Evolutionary conservation across 2,113 vertebrate genomes (phyloP).

Genomic region (Sorex fumeus): DNA sequence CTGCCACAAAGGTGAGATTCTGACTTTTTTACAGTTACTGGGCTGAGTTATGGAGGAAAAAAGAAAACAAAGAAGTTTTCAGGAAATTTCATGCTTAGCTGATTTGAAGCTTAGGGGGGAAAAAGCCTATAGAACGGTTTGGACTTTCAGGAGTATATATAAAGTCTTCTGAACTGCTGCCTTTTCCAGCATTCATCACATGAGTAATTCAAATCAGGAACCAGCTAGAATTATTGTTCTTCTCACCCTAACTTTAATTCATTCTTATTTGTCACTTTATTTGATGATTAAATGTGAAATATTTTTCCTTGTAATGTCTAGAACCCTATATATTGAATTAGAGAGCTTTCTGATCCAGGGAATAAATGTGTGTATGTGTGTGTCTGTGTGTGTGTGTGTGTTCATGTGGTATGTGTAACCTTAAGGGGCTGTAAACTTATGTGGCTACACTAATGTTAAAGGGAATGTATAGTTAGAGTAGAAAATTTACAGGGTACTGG

Average conservation of each 20-base stretch:
- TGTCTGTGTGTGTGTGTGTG: background rate
- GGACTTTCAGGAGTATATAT: background rate
- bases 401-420: background rate
- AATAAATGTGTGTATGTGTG: background rate
- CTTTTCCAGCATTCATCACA: background rate
- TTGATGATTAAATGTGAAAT: constrained; percentile 26
- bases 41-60: background rate
- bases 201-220: background rate
- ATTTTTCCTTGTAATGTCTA: background rate
- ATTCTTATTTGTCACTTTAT: constrained; percentile 16
- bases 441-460: background rate
- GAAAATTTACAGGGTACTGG: background rate
- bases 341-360: constrained; percentile 9
- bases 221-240: background rate
- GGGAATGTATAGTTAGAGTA: background rate
- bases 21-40: constrained; percentile 2
- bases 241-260: background rate
- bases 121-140: background rate
- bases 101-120: background rate
- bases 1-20: background rate
- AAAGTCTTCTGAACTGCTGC: constrained; percentile 31
- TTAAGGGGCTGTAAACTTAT: constrained; percentile 59
- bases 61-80: background rate
- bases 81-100: constrained; percentile 1
- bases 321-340: background rate